These are phyloP conservation scores for Lithophane leautieri DNA, from an alignment of 2,888 invertebrate genomes.

Conservation along the genomic window DNA sequence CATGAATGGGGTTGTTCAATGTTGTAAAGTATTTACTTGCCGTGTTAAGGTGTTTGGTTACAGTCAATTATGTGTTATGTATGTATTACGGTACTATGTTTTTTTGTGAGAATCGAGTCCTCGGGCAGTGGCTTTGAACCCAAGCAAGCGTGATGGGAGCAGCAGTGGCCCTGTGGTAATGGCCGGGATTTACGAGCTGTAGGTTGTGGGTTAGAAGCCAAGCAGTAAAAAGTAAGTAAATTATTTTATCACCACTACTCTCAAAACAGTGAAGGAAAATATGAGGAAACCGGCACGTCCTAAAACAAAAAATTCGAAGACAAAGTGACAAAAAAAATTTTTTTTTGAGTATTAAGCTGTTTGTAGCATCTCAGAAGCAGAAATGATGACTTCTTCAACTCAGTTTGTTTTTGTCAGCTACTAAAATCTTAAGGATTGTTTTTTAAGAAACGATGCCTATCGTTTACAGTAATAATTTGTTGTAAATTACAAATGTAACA, in stretches of 20 bases:
- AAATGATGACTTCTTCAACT: too few species aligned
- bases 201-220: too few species aligned
- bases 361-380: too few species aligned
- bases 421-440: too few species aligned
- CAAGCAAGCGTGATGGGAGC: not conserved
- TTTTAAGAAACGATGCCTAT: too few species aligned
- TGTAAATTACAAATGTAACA: not conserved
- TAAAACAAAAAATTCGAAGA: not conserved
- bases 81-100: slow-evolving; percentile 6
- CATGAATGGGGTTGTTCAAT: slow-evolving; percentile 45
- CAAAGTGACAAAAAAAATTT: too few species aligned
- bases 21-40: slow-evolving; percentile 58
- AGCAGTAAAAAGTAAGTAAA: too few species aligned
- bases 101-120: too few species aligned
- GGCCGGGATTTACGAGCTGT: too few species aligned
- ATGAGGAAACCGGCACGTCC: not conserved
- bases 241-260: not conserved
- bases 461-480: not conserved
- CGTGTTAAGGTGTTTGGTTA: slow-evolving; percentile 32
- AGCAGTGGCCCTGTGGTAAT: too few species aligned
- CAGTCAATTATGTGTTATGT: slow-evolving; percentile 22
- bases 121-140: not conserved
- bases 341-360: too few species aligned
- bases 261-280: not conserved
- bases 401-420: too few species aligned